Evolutionary conservation across 2,113 vertebrate species (phyloP).

Genomic region (Sialia sialis): DNA sequence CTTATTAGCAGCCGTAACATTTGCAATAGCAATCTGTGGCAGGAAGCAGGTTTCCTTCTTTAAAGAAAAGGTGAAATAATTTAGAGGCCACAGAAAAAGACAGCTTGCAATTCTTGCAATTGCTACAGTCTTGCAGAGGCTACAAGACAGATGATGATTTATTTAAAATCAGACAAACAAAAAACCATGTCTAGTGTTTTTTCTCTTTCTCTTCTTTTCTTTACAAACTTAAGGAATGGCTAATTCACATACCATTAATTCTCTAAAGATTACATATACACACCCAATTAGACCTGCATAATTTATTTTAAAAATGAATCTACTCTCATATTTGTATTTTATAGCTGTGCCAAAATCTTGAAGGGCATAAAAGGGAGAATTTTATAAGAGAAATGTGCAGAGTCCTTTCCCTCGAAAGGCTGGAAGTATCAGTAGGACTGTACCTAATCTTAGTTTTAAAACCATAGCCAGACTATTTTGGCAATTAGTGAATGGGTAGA

Average conservation of each 20-base stretch:
- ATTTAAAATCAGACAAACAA: background rate
- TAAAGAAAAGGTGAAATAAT: background rate
- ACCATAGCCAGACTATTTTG: background rate
- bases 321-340: background rate
- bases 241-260: slow-evolving; percentile 7
- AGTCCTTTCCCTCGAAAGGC: background rate
- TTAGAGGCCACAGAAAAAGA: background rate
- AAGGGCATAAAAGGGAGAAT: background rate
- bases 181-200: background rate
- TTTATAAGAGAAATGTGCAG: background rate
- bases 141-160: background rate
- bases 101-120: background rate
- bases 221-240: background rate
- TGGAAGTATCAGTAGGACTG: background rate
- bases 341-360: background rate
- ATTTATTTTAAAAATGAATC: background rate
- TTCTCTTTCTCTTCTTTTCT: background rate
- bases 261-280: background rate
- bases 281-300: background rate
- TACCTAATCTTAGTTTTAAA: background rate
- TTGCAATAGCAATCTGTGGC: background rate
- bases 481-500: background rate
- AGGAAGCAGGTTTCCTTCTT: background rate
- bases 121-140: background rate
- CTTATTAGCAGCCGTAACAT: background rate